Base-by-base conservation (phyloP, 2,113 vertebrate genomes). In the Poeciliopsis occidentalis region DNA sequence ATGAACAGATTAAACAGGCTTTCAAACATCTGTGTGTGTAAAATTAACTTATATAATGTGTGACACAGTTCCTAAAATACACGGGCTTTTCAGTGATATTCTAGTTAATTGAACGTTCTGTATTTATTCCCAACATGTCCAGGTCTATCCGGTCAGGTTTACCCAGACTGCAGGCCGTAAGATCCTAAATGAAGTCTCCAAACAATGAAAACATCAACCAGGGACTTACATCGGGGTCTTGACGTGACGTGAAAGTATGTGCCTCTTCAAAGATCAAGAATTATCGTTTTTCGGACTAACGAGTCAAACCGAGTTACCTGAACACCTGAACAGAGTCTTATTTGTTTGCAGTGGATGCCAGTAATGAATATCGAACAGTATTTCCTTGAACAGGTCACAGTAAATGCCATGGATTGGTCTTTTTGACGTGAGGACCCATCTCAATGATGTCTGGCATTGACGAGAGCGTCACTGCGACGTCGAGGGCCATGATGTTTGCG, bases 401-500 rank as follows among this genome's bases (percentile, higher is more conserved):
- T 4, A 41, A 27, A 4, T n/a, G 12, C 22, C n/a, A 12, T 22
- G 30, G 15, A 34, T 5, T 57, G 51, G 31, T 24, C 12, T 11
- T n/a, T 51, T 8, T 24, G 19, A 67, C 70, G 31, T 22, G 30
- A 0, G 39, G 24, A 19, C 66, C 31, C 31, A 26, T 64, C 34
- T 22, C 66, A 60, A 24, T 44, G 62, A 26, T 26, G 39, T 6
- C 15, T 30, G 61, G 24, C 57, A 34, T 74, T 75, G 37, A 62
- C 30, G 69, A 66, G 71, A 57, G 10, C 51, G 39, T 64, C 29
- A 12, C 61, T 12, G 26, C 51, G 24, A 47, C 67, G 34, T 47
- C n/a, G 47, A 64, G 44, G 62, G 34, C 32, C 39, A 30, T 37
- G n/a, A 15, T 30, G 51, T 82, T 60, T 75, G 32, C 34, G 31